A percentile compares a stretch with the other conserved stretches of the same genome.
Conservation (phyloP, 2,797 vertebrate genomes). For the Centroberyx gerrardi region DNA sequence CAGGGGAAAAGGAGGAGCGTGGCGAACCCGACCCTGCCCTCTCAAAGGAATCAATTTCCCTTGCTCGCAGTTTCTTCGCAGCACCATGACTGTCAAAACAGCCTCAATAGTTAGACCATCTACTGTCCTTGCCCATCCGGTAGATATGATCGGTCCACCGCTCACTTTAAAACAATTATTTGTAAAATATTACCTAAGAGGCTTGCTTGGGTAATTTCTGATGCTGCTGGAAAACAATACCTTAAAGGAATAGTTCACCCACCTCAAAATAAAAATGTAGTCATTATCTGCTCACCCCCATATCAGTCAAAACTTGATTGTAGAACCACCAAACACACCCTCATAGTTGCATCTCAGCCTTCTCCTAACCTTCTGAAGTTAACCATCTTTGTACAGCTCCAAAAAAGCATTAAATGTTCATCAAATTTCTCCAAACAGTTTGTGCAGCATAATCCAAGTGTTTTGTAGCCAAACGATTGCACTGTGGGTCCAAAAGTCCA, state of each 20-base stretch:
- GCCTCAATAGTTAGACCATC: conserved; percentile 1
- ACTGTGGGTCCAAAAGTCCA: not conserved
- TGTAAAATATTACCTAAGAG: not conserved
- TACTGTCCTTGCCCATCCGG: not conserved
- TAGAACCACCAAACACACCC: no score
- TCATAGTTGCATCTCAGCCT: not conserved
- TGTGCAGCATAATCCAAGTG: conserved; percentile 19
- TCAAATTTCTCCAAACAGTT: not conserved
- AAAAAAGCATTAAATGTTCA: not conserved
- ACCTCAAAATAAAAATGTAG: no score
- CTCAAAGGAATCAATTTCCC: conserved; percentile 49
- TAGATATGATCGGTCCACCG: not conserved
- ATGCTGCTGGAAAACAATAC: not conserved
- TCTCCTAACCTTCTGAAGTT: no score
- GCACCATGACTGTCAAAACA: conserved; percentile 66
- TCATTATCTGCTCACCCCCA: no score
- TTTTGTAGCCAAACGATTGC: conserved; percentile 11
- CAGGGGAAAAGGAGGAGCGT: conserved; percentile 42
- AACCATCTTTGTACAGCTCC: not conserved
- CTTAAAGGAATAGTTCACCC: not conserved
- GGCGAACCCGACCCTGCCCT: conserved; percentile 49
- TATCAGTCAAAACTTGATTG: no score
- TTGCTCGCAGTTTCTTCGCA: conserved; percentile 28
- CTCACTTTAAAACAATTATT: not conserved
- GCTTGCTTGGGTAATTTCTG: no score